These are phyloP conservation scores for Pachyseris speciosa DNA, from an alignment of 64 coral and sea anemone species.

Conservation along the genomic window DNA sequence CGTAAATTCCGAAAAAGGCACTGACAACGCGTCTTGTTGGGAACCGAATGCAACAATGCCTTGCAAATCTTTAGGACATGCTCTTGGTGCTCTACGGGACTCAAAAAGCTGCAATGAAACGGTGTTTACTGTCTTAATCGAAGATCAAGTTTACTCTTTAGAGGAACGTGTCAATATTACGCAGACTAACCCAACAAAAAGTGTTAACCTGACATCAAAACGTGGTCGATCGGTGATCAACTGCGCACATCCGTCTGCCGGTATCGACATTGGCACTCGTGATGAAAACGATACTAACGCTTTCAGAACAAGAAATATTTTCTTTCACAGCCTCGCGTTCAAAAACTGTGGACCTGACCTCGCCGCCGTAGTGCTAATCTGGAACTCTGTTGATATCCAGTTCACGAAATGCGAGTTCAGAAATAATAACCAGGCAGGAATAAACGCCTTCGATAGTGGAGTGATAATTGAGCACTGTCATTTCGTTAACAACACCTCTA, in stretches of 20 bases:
- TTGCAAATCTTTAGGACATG: not conserved
- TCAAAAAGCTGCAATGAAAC: not conserved
- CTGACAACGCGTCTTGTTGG: not conserved
- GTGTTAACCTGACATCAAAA: slow-evolving; percentile 1
- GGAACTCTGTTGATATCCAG: slow-evolving; percentile 51
- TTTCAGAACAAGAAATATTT: slow-evolving; percentile 55
- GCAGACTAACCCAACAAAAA: not conserved
- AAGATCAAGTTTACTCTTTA: slow-evolving; percentile 14
- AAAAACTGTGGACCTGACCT: slow-evolving; percentile 60
- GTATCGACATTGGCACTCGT: slow-evolving; percentile 18
- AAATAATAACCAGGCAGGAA: slow-evolving; percentile 69
- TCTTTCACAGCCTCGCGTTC: slow-evolving; percentile 53
- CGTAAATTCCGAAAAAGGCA: not conserved
- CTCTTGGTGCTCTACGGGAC: not conserved
- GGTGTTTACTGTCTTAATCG: slow-evolving; percentile 12
- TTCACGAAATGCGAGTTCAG: slow-evolving; percentile 60
- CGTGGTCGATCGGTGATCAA: not conserved
- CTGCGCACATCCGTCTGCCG: not conserved
- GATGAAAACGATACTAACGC: no score
- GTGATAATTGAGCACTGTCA: slow-evolving; percentile 22
- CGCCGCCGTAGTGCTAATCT: slow-evolving; percentile 68
- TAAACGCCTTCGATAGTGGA: slow-evolving; percentile 38
- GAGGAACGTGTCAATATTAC: not conserved
- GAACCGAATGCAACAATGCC: not conserved
- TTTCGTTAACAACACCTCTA: slow-evolving; percentile 79